A percentile compares a stretch with the other conserved stretches of the same genome.
phyloP scores from a whole-genome alignment of 2,113 vertebrate species.

The Probosciger aterrimus region DNA sequence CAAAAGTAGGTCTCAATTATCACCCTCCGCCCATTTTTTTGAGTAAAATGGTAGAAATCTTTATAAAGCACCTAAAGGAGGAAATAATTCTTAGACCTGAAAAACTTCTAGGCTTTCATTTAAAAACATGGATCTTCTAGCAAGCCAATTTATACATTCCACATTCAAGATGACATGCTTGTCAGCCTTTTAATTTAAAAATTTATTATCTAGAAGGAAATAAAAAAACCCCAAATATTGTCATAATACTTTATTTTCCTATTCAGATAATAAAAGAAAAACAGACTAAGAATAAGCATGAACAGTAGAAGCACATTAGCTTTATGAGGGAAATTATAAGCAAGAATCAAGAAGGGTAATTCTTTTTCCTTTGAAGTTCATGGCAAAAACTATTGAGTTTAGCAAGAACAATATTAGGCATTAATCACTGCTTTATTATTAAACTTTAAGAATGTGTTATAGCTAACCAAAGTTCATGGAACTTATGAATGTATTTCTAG shows the following conservation, averaged over 20 bases:
- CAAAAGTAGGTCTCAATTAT: background rate
- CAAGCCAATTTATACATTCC: background rate
- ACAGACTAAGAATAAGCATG: background rate
- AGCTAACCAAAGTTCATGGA: background rate
- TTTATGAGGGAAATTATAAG: background rate
- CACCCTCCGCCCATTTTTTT: background rate
- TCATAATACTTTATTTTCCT: background rate
- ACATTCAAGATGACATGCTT: background rate
- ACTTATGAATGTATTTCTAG: slow-evolving; percentile 1
- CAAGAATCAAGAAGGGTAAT: background rate
- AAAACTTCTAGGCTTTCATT: background rate
- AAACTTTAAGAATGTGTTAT: background rate
- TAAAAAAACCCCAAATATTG: background rate
- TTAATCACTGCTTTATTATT: background rate
- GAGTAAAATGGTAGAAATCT: background rate
- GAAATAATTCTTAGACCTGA: background rate
- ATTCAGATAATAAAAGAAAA: background rate
- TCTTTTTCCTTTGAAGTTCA: background rate
- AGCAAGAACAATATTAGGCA: background rate
- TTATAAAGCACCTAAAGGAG: background rate
- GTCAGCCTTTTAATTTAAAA: background rate
- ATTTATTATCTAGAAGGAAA: background rate
- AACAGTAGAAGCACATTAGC: background rate
- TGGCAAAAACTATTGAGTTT: background rate
- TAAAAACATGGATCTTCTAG: background rate